Evolutionary conservation across 1,140 invertebrate species (phyloP), one percentile per base, ranked within the genome.

Genomic region (Nylanderia fulva): DNA sequence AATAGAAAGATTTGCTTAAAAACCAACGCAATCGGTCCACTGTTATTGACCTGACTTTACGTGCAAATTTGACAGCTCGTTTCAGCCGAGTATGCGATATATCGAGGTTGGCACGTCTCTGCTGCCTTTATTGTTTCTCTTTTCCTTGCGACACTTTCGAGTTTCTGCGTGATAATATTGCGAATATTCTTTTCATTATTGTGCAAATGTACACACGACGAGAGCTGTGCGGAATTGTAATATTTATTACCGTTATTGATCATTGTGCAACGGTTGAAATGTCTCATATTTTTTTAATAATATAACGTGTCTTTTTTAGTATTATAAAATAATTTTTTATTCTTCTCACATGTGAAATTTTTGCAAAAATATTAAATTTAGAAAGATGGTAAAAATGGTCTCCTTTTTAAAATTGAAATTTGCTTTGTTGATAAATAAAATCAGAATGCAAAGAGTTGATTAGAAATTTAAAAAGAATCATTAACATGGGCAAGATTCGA

Each of bases 91-190:
- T 54, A 8, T 5, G 29, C 42, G 21, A 79, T 48, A 52, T 63
- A 64, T 66, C 13, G n/a, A 66, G 3, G 21, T 29, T 29, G 21
- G 24, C 33, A 13, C 39, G 1, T 21, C 27, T 24, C 21, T 21
- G 42, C 7, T 69, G 33, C 36, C 29, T 15, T 82, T 58, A 82
- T 72, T 82, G 52, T 82, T 82, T 71, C 48, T 63, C 21, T 45
- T 42, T 82, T 58, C 24, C 24, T 36, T 15, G 52, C 36, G 45
- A 72, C 36, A 72, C 2, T 48, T 83, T 9, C 13, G 0, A 68
- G 15, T 24, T 71, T 45, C 39, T 52, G 13, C 24, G 21, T 42
- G 15, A 56, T 54, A 52, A 52, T 8, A 18, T 76, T 56, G 33
- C 56, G 60, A 52, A 48, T 24, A 21, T 9, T 27, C 27, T 2